Base-by-base conservation (phyloP, 1,140 invertebrate genomes). In the Pseudachorutes palmiensis region DNA sequence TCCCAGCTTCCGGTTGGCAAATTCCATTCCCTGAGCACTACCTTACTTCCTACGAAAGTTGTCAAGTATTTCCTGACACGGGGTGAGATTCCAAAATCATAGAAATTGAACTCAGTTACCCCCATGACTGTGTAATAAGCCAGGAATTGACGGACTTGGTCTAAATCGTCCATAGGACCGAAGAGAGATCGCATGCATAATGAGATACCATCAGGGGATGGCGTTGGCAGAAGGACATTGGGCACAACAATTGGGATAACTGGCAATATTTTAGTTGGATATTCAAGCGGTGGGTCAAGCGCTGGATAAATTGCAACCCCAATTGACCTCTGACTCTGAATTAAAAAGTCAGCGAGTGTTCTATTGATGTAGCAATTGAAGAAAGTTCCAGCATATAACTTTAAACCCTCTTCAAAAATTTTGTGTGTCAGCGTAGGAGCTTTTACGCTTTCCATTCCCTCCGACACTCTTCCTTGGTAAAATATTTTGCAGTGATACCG, bases 321-420 rank as follows among this genome's bases (percentile, higher is more conserved):
- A n/a, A 70, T 22, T 48, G 64, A 22, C 36, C 2, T 5, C 1
- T 24, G n/a, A 60, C 28, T 41, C 51, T 55, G 9, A 5, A 12
- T 12, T 5, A 55, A 24, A 5, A 5, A 14, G 9, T 5, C 12
- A 26, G 51, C 51, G 5, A 19, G 33, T 26, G 19, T 58, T 48
- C 28, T 32, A 19, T 5, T 29, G n/a, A 65, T 28, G 31, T 68
- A 69, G 45, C 72, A 73, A 33, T 73, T 73, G 28, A 69, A 65
- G 29, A 69, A 71, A 2, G 57, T 55, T 28, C 64, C 67, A 26
- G 69, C 67, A 62, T 57, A 73, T 2, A 65, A 16, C 62, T 71
- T 71, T 24, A 73, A 32, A 24, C 72, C 69, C 62, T 73, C 72
- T 59, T 73, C 72, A 49, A 71, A 67, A 12, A 73, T 68, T n/a